Conservation (phyloP, 2,797 vertebrate genomes). For the Gastrophryne carolinensis region DNA sequence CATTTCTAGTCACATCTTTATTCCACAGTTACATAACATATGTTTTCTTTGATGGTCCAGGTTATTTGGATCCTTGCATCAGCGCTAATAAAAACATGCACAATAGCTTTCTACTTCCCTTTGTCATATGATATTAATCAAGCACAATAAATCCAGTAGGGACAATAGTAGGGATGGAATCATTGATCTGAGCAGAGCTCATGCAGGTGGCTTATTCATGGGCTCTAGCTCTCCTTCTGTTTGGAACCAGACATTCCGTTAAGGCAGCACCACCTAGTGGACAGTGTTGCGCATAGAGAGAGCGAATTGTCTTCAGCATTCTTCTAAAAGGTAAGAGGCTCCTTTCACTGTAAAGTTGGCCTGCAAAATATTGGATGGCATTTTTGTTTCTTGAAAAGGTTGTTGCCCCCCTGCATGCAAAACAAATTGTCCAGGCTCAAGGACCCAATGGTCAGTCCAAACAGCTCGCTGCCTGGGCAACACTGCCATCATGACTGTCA, state of each 20-base stretch:
- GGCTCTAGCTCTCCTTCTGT: background rate
- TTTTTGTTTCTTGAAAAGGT: slow-evolving; percentile 48
- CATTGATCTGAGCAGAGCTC: background rate
- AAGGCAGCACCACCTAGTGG: background rate
- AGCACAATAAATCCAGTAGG: background rate
- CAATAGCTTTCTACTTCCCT: background rate
- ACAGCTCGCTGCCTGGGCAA: slow-evolving; percentile 51
- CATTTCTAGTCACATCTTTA: too few species aligned
- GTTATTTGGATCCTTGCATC: background rate
- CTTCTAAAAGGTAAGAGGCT: background rate
- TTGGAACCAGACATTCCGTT: background rate
- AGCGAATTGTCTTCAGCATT: slow-evolving; percentile 51
- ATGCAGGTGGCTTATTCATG: background rate
- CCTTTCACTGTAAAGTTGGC: slow-evolving; percentile 5
- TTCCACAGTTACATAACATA: too few species aligned
- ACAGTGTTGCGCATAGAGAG: too few species aligned
- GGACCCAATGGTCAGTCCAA: slow-evolving; percentile 56
- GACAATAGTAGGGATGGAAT: background rate
- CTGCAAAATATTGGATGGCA: slow-evolving; percentile 53
- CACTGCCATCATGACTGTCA: slow-evolving; percentile 57
- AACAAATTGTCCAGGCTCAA: slow-evolving; percentile 59
- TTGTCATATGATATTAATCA: background rate
- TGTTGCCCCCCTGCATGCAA: slow-evolving; percentile 61
- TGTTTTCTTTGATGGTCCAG: background rate
- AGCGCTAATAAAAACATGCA: background rate